Evolutionary conservation across 1,140 invertebrate species (phyloP).

Genomic region (Artemia franciscana): DNA sequence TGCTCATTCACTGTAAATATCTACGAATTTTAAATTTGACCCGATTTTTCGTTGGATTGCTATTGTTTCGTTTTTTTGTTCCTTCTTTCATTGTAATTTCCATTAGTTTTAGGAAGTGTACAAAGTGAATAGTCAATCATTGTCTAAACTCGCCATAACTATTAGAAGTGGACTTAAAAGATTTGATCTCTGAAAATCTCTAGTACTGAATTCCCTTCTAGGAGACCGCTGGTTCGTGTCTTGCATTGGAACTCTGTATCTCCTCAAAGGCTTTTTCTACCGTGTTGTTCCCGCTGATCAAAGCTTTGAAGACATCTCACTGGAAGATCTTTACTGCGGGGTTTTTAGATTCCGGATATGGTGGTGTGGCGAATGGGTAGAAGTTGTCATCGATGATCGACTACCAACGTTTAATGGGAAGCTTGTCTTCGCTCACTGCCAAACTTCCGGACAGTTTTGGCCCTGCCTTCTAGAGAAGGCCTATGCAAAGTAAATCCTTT

Average conservation of each 20-base stretch:
- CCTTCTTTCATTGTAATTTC: too few relatives aligned
- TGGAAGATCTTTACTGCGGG: slow-evolving; percentile 34
- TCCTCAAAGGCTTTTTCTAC: slow-evolving; percentile 73
- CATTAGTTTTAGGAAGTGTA: too few relatives aligned
- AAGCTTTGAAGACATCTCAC: slow-evolving; percentile 34
- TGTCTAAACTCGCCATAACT: too few relatives aligned
- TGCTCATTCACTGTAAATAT: too few relatives aligned
- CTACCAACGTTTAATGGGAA: slow-evolving; percentile 76
- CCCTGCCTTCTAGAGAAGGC: slow-evolving; percentile 87
- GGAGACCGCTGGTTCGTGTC: slow-evolving; percentile 77
- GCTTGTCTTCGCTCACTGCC: slow-evolving; percentile 74
- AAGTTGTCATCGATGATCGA: slow-evolving; percentile 84
- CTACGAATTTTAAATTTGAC: too few relatives aligned
- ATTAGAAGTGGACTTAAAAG: too few relatives aligned
- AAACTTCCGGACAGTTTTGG: slow-evolving; percentile 75
- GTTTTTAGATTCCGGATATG: slow-evolving; percentile 80
- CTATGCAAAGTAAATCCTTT: slow-evolving; percentile 68
- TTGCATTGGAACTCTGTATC: slow-evolving; percentile 57
- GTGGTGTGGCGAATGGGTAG: slow-evolving; percentile 89
- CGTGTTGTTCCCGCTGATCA: slow-evolving; percentile 87
- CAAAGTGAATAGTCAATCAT: too few relatives aligned
- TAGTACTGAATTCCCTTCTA: slow-evolving; percentile 30
- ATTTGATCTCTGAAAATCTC: too few relatives aligned
- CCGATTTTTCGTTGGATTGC: too few relatives aligned
- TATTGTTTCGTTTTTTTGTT: too few relatives aligned